A percentile compares a stretch with the other conserved stretches of the same genome.
Evolutionary conservation across 2,113 vertebrate species (phyloP).

Genomic region (Chlorodrepanis virens): DNA sequence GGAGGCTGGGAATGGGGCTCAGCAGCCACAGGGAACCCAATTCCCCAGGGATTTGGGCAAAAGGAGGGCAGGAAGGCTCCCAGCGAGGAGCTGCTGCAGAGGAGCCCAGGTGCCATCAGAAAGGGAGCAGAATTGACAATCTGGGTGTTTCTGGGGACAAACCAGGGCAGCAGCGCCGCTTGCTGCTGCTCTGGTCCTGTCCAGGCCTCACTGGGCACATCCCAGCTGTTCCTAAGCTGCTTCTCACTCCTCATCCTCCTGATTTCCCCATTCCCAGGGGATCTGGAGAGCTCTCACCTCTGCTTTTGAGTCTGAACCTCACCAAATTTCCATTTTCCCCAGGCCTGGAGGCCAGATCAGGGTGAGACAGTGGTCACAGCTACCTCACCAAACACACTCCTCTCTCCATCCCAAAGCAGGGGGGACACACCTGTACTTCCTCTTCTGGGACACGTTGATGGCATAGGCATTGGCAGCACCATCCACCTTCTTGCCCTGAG

Average conservation of each 20-base stretch:
- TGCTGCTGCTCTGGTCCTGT: accelerated
- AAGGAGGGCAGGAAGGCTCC: background rate
- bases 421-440: conserved; percentile 90
- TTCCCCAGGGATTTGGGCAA: accelerated
- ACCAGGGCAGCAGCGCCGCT: accelerated
- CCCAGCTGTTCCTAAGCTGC: accelerated
- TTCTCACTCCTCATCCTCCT: background rate
- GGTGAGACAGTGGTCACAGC: background rate
- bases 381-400: background rate
- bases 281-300: background rate
- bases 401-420: background rate
- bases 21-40: accelerated
- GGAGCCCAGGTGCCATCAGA: background rate
- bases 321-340: background rate
- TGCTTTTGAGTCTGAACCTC: background rate
- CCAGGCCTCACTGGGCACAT: background rate
- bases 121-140: background rate
- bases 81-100: background rate
- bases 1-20: accelerated
- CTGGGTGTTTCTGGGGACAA: background rate
- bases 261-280: accelerated
- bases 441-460: conserved; percentile 92
- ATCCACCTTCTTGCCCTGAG: conserved; percentile 87
- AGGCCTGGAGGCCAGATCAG: accelerated
- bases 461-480: conserved; percentile 89